Evolutionary conservation across 2,797 vertebrate species (phyloP), one percentile per base, ranked within the genome.

Genomic region (Bradypodion pumilum): DNA sequence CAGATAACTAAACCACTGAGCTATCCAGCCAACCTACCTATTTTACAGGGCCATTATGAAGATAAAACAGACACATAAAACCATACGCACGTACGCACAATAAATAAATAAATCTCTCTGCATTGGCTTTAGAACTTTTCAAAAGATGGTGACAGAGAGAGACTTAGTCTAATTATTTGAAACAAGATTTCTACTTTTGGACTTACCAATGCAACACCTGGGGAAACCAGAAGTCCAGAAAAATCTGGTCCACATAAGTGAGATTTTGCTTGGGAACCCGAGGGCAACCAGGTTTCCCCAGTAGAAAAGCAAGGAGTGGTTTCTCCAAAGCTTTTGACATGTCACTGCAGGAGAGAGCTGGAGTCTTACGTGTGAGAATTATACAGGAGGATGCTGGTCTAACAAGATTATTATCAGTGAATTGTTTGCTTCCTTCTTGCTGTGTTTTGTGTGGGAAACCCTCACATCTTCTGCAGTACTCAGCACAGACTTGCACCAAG

Each of bases 181-280:
- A 32, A 44, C 62, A 21, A 40, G 29, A 16, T 7, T 9, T 19
- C 35, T 10, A 32, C 7, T 42, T 32, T 23, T 6, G 29, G 29
- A 74, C 69, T 81, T 74, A 74, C 80, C 69, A 16, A n/a, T 7
- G 73, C 46, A n/a, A n/a, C n/a, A 16, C 4, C 40, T 42, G 37
- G 40, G 21, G n/a, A 32, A 23, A 9, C 4, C 35, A 35, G 32
- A n/a, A 12, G 32, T 23, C 15, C 15, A 8, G 65, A 1, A 59
- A 42, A 27, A 8, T 6, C 5, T 16, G 7, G 27, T 27, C 32
- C 13, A 0, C 5, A 10, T 2, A 35, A 5, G 23, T 1, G 32
- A 37, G 1, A 12, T 4, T 35, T 3, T 10, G 19, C 19, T 52
- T 10, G 15, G 19, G 40, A 63, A 6, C 21, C n/a, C 2, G 25